A percentile compares a stretch with the other conserved stretches of the same genome.
phyloP scores from a whole-genome alignment of 2,797 vertebrate genomes.

The Brachyalestes nurse region DNA sequence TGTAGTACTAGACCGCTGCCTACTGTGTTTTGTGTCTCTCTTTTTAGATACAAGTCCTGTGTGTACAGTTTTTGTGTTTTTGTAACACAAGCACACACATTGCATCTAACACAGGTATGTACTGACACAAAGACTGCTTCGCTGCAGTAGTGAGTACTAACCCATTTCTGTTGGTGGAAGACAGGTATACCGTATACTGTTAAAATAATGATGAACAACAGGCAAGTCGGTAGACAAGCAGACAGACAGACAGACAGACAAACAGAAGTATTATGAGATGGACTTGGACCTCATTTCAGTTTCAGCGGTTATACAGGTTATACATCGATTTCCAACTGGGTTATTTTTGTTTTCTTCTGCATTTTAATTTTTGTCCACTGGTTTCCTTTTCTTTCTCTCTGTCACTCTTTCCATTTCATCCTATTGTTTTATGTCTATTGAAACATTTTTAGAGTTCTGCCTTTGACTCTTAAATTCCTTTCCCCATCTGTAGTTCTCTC shows the following conservation, averaged over 20 bases:
- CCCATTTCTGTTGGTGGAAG: slow-evolving; percentile 1
- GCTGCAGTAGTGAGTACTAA: slow-evolving; percentile 1
- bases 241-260: slow-evolving; percentile 68
- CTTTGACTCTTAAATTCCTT: slow-evolving; percentile 3
- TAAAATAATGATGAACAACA: slow-evolving; percentile 57
- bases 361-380: neutral
- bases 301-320: slow-evolving; percentile 2
- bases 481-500: neutral
- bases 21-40: slow-evolving; percentile 19
- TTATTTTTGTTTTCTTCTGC: slow-evolving; percentile 12
- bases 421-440: neutral
- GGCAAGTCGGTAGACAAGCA: slow-evolving; percentile 69
- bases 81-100: neutral
- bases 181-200: neutral
- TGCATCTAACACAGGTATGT: slow-evolving; percentile 20
- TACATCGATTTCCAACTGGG: neutral
- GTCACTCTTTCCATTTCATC: slow-evolving; percentile 17
- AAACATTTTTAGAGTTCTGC: neutral
- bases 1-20: slow-evolving; percentile 12
- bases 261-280: slow-evolving; percentile 65
- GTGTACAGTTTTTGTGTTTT: slow-evolving; percentile 24
- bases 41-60: slow-evolving; percentile 19
- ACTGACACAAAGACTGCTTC: slow-evolving; percentile 26
- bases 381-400: neutral
- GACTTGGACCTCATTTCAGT: slow-evolving; percentile 28